Base-by-base conservation (phyloP, 2,888 invertebrate genomes). In the Drosophila niveifrons region DNA sequence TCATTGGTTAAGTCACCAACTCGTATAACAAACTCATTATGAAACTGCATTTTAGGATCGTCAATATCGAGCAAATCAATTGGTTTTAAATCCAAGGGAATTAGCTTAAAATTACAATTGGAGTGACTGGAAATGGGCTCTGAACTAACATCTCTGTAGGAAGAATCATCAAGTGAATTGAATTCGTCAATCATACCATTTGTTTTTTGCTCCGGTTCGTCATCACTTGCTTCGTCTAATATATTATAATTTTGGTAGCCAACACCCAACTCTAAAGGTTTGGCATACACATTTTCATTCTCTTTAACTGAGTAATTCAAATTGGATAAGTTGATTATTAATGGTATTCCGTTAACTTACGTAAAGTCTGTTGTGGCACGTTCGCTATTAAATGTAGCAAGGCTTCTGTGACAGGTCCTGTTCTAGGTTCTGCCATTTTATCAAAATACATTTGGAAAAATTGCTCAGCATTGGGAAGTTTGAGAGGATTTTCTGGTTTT, bases 321-420 rank as follows among this genome's bases (percentile, higher is more conserved):
- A 10, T 28, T 31, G 43, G 6, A 18, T 28, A 15, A 44, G 1
- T 39, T 39, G 10, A 2, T 46, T 7, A 3, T 39, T 10, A 10
- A 3, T n/a, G n/a, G n/a, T 15, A 7, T 39, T 13, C 11, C 28
- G n/a, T 36, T 2, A 31, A 41, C 53, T 15, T 65, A 75, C 75
- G 50, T 1, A 18, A 39, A 28, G 9, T 29, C 2, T 43, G 11
- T 0, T 7, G 8, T 0, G 52, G 65, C n/a, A 63, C 1, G 48
- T 76, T 56, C 3, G 15, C 10, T 3, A 80, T 48, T 23, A 83
- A 63, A 59, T 78, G 61, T 7, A 82, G 23, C 0, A 84, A 58
- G 1, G 84, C 83, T 50, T 73, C 68, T 7, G 86, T 84, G 1
- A 86, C 63, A 0, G 82, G 73, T n/a, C 86, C 86, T 0, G 86